Evolutionary conservation across 1,140 invertebrate genomes (phyloP), one percentile per base, ranked within the genome.

Genomic region (Drosophila nannoptera): DNA sequence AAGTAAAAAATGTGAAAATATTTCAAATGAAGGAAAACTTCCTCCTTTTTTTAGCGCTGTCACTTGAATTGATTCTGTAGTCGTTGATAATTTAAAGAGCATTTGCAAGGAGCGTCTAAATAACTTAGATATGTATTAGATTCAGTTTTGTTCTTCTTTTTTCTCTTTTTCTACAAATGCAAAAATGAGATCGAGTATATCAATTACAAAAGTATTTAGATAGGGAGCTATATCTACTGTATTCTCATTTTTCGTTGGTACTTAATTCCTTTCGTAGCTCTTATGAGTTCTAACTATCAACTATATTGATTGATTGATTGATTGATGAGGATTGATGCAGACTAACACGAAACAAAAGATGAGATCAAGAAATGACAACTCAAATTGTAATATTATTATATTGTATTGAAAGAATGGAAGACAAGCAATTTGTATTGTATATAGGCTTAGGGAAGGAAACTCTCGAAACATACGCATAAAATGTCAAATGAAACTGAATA

Each of bases 401-500:
- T 73, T 70, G 69, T 65, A 72, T 65, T 22, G 22, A 22, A 77
- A 74, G 55, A 60, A 77, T 69, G 73, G 75, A 87, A 82, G 69
- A 87, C 72, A 87, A 82, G 78, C 78, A 82, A 87, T 87, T 87
- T 76, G 69, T 78, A 78, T 78, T 86, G 71, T 83, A 83, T 46
- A 78, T 87, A 87, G 58, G 64, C 42, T 69, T 45, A 63, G 55
- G 32, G 7, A 48, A 52, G 22, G 22, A 54, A 14, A 46, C 52
- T 33, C 14, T 48, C 42, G 59, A 54, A 7, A 46, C 48, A 60
- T 22, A 62, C 53, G 65, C 50, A 70, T 64, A 65, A 40, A 74
- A 67, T 43, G 54, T 46, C 43, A 50, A 43, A 43, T 58, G 49
- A 78, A 82, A 84, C 68, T 76, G 73, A 83, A 76, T 65, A 80